Evolutionary conservation across 2,797 vertebrate genomes (phyloP).

Genomic region (Masticophis lateralis): DNA sequence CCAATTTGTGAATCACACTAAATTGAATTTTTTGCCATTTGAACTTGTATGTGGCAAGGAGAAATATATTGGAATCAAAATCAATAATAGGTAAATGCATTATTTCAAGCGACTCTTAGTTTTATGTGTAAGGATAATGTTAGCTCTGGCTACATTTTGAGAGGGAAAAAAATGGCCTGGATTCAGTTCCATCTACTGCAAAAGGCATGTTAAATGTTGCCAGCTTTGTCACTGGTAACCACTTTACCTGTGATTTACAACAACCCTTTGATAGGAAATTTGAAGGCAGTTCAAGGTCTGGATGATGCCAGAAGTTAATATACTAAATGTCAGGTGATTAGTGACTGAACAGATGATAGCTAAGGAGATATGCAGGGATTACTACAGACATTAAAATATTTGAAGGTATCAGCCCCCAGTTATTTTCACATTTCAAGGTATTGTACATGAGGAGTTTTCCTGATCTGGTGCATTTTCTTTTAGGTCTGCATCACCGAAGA

Average conservation of each 20-base stretch:
- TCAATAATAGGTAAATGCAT: background rate
- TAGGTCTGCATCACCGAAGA: background rate
- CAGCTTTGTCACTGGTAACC: background rate
- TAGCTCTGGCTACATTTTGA: background rate
- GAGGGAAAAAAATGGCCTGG: background rate
- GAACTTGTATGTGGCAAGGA: background rate
- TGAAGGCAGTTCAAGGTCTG: background rate
- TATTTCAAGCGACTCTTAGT: background rate
- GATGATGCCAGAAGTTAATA: background rate
- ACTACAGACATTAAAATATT: background rate
- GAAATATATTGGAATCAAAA: background rate
- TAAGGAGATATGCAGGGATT: background rate
- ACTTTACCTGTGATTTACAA: background rate
- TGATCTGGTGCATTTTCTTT: background rate
- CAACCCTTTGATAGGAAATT: background rate
- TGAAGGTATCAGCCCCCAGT: background rate
- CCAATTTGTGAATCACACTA: background rate
- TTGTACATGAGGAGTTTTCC: background rate
- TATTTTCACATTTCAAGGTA: background rate
- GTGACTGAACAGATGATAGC: background rate
- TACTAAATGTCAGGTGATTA: background rate
- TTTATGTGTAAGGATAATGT: background rate
- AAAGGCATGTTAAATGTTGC: background rate
- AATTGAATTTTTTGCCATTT: background rate
- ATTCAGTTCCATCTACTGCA: too few relatives aligned